Evolutionary conservation across 2,113 vertebrate genomes (phyloP).

Genomic region (Lepisosteus osseus): DNA sequence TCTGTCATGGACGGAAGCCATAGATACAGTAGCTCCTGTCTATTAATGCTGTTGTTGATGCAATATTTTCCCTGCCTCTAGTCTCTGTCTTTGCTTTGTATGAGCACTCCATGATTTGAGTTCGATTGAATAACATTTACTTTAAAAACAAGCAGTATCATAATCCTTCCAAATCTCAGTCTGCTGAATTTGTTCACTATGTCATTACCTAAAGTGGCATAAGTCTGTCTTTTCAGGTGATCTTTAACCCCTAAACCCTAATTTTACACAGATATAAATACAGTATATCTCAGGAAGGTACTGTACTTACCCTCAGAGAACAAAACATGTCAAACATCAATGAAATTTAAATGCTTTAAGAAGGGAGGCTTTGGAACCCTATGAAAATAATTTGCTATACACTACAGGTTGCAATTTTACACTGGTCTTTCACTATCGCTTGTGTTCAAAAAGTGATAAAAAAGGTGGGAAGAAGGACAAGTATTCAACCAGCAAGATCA

Average conservation of each 20-base stretch:
- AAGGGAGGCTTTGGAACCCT: not conserved
- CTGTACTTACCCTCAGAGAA: not conserved
- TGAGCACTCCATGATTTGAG: not conserved
- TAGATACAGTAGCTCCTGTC: too few relatives aligned
- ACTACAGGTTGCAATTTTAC: not conserved
- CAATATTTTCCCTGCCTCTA: too few relatives aligned
- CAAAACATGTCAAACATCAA: not conserved
- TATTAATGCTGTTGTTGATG: too few relatives aligned
- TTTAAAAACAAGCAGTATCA: not conserved
- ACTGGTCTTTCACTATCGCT: too few relatives aligned
- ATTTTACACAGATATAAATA: not conserved
- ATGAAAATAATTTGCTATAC: not conserved
- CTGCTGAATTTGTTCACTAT: not conserved
- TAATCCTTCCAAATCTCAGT: not conserved
- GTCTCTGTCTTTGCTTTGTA: not conserved
- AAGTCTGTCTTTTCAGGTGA: not conserved
- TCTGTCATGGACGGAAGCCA: too few relatives aligned
- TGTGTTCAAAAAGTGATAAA: too few relatives aligned
- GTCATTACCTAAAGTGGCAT: not conserved
- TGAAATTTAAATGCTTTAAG: too few relatives aligned
- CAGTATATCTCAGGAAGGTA: not conserved
- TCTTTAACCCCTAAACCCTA: not conserved
- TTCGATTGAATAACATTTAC: not conserved
- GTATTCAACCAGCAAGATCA: too few relatives aligned
- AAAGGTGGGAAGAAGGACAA: too few relatives aligned